These are phyloP conservation scores for Tenthredo notha DNA, from an alignment of 2,888 invertebrate genomes.

Conservation along the genomic window DNA sequence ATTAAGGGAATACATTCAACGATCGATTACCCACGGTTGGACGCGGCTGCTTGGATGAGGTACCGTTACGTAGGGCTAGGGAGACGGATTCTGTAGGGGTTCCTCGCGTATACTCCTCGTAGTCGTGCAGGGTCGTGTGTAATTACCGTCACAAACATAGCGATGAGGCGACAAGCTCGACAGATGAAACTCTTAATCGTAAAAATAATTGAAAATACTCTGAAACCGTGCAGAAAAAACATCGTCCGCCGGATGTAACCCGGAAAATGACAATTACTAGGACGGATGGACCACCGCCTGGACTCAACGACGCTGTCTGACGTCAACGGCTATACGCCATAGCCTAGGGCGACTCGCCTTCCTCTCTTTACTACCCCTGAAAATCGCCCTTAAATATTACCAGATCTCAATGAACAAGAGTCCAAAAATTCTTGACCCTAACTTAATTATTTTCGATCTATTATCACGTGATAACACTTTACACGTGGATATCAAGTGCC, in stretches of 20 bases:
- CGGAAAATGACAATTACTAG: constrained; percentile 78
- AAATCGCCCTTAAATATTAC: not conserved
- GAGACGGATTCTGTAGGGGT: not conserved
- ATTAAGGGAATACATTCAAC: constrained; percentile 37
- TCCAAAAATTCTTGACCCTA: not conserved
- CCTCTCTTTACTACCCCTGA: not conserved
- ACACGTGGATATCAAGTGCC: not conserved
- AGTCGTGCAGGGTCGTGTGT: constrained; percentile 43
- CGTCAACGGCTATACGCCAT: constrained; percentile 65
- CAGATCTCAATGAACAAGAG: not conserved
- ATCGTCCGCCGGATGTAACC: constrained; percentile 71
- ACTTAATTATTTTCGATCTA: not conserved
- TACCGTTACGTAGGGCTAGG: not conserved
- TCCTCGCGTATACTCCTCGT: not conserved
- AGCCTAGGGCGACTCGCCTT: constrained; percentile 14
- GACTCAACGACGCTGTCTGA: constrained; percentile 67
- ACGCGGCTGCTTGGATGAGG: constrained; percentile 22
- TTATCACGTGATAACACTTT: not conserved
- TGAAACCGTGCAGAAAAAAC: constrained; percentile 69
- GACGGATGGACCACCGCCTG: constrained; percentile 67
- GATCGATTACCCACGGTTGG: constrained; percentile 46
- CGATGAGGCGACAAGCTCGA: constrained; percentile 46
- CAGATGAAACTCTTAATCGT: constrained; percentile 69
- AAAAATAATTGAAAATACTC: constrained; percentile 75
- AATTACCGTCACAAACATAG: constrained; percentile 49